Evolutionary conservation across 2,797 vertebrate species (phyloP).

Genomic region (Sebastes hubbsi): DNA sequence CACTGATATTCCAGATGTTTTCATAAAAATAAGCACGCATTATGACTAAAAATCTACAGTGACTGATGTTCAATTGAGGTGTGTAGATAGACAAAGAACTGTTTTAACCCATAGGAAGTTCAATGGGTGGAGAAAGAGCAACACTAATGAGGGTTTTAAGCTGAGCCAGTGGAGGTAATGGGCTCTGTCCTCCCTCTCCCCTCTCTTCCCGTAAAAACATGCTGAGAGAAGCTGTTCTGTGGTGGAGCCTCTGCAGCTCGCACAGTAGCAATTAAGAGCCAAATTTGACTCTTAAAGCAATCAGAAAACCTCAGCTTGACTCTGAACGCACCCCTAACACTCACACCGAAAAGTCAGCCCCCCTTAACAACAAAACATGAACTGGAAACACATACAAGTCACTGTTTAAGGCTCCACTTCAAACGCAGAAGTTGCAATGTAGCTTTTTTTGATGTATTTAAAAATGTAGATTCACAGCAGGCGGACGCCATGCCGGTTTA

Average conservation of each 20-base stretch:
- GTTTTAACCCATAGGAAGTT: background rate
- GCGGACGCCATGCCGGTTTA: conserved; percentile 45
- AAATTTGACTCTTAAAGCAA: conserved; percentile 48
- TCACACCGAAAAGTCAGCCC: conserved; percentile 11
- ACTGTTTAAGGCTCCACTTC: background rate
- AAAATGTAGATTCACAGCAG: conserved; percentile 20
- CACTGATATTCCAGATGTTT: background rate
- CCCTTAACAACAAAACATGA: conserved; percentile 1
- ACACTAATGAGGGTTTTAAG: conserved; percentile 11
- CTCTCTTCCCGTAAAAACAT: conserved; percentile 59
- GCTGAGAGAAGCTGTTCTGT: conserved; percentile 65
- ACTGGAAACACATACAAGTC: background rate
- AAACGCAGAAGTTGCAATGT: conserved; percentile 7
- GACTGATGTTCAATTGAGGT: background rate
- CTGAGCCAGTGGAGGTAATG: conserved; percentile 19
- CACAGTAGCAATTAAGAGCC: conserved; percentile 70
- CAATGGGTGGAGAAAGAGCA: background rate
- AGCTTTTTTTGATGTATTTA: conserved; percentile 39
- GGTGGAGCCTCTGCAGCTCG: conserved; percentile 40
- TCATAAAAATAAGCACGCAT: background rate
- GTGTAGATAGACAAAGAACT: background rate
- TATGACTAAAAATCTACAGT: background rate
- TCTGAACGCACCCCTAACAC: conserved; percentile 27
- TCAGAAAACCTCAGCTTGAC: conserved; percentile 53
- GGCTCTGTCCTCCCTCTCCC: conserved; percentile 8